These are phyloP conservation scores for Drosophila rufa DNA, from an alignment of 1,140 invertebrate species.

Conservation along the genomic window DNA sequence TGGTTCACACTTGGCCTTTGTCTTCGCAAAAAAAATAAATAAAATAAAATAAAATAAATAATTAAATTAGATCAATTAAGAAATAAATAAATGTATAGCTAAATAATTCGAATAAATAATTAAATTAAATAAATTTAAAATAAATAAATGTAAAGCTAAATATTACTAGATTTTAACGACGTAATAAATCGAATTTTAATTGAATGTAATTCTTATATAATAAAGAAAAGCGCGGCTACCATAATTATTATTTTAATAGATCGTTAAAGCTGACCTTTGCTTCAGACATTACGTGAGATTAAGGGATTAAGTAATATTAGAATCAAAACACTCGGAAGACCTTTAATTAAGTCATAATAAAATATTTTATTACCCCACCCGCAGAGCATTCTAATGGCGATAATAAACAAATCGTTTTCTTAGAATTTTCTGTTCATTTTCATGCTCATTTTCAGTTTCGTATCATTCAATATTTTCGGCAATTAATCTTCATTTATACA, in stretches of 20 bases:
- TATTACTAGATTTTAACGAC: too few species aligned
- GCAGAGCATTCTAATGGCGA: constrained; percentile 13
- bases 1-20: background rate
- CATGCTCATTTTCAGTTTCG: constrained; percentile 27
- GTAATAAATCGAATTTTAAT: too few species aligned
- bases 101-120: background rate
- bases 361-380: background rate
- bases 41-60: too few species aligned
- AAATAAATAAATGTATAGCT: background rate
- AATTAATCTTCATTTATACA: constrained; percentile 61
- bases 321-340: too few species aligned
- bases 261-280: background rate
- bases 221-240: too few species aligned
- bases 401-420: constrained; percentile 5
- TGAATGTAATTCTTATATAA: too few species aligned
- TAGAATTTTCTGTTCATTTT: constrained; percentile 35
- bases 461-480: constrained; percentile 52
- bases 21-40: background rate
- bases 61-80: background rate
- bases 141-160: background rate
- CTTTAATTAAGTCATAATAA: background rate
- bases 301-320: too few species aligned
- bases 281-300: background rate
- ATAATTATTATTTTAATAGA: too few species aligned
- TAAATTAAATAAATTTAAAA: background rate